Conservation (phyloP, 2,797 vertebrate genomes). For the Chanos chanos region DNA sequence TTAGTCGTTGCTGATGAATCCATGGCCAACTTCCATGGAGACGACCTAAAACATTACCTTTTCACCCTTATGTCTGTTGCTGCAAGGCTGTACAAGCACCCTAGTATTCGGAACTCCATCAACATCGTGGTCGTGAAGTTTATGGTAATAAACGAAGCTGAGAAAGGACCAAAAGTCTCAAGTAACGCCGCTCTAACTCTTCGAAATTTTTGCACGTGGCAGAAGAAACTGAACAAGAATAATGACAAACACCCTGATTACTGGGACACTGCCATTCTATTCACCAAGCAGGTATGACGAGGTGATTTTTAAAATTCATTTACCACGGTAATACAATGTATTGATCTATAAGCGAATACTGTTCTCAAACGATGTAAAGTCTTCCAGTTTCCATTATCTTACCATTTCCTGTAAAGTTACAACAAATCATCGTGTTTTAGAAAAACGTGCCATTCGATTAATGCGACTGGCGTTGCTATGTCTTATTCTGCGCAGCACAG, state of each 20-base stretch:
- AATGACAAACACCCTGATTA: constrained; percentile 94
- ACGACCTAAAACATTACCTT: constrained; percentile 91
- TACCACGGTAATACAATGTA: no score
- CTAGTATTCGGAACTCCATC: constrained; percentile 92
- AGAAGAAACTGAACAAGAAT: constrained; percentile 94
- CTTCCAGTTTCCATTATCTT: no score
- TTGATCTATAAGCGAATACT: no score
- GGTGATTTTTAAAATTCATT: no score
- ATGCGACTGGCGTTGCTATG: no score
- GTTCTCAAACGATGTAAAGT: no score
- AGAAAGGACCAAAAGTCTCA: constrained; percentile 90
- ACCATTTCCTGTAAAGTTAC: no score
- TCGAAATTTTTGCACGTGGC: constrained; percentile 97
- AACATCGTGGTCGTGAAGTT: constrained; percentile 92
- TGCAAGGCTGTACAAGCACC: constrained; percentile 89
- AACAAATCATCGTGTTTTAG: no score
- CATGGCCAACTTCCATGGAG: constrained; percentile 93
- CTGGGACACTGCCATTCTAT: constrained; percentile 97
- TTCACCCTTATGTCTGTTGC: constrained; percentile 93
- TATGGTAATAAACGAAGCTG: constrained; percentile 81
- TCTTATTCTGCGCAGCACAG: no score
- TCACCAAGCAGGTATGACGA: constrained; percentile 92
- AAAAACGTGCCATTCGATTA: no score
- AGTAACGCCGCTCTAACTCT: constrained; percentile 94
- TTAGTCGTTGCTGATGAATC: constrained; percentile 93